These are phyloP conservation scores for Cheilosia pagana DNA, from an alignment of 2,888 invertebrate genomes.

Conservation along the genomic window DNA sequence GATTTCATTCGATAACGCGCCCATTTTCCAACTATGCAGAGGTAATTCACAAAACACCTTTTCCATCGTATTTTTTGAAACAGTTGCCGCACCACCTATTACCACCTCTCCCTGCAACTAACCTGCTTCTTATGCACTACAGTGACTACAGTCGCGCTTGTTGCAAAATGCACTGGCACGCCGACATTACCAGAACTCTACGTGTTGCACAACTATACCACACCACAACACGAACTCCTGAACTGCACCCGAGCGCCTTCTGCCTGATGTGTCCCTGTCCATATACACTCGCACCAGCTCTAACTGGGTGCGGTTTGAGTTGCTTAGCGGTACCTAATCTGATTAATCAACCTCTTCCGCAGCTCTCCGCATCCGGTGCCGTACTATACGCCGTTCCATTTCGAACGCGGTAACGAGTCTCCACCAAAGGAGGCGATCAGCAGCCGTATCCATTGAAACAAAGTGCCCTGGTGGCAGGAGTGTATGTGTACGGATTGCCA, in stretches of 20 bases:
- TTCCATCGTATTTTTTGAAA: not conserved
- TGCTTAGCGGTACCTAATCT: slow-evolving; percentile 70
- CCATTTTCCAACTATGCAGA: slow-evolving; percentile 9
- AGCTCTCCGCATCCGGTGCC: slow-evolving; percentile 42
- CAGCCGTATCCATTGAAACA: slow-evolving; percentile 22
- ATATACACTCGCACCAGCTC: slow-evolving; percentile 1
- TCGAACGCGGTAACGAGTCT: slow-evolving; percentile 39
- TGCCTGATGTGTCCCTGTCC: not conserved
- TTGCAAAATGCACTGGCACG: slow-evolving; percentile 56
- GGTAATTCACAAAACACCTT: slow-evolving; percentile 16
- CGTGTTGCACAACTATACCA: slow-evolving; percentile 51
- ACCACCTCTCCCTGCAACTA: not conserved
- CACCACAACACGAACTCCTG: slow-evolving; percentile 45
- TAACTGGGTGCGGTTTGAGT: slow-evolving; percentile 66
- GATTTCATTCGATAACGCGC: slow-evolving; percentile 12
- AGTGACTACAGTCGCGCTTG: slow-evolving; percentile 5
- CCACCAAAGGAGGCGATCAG: slow-evolving; percentile 23
- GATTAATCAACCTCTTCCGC: slow-evolving; percentile 70
- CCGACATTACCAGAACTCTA: slow-evolving; percentile 36
- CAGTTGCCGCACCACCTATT: slow-evolving; percentile 18
- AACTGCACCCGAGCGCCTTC: slow-evolving; percentile 25
- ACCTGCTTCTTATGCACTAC: not conserved
- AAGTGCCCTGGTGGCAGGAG: not conserved
- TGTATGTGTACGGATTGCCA: not conserved
- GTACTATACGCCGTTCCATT: not conserved